phyloP scores from a whole-genome alignment of 2,113 vertebrate species.

The Ellobius talpinus region DNA sequence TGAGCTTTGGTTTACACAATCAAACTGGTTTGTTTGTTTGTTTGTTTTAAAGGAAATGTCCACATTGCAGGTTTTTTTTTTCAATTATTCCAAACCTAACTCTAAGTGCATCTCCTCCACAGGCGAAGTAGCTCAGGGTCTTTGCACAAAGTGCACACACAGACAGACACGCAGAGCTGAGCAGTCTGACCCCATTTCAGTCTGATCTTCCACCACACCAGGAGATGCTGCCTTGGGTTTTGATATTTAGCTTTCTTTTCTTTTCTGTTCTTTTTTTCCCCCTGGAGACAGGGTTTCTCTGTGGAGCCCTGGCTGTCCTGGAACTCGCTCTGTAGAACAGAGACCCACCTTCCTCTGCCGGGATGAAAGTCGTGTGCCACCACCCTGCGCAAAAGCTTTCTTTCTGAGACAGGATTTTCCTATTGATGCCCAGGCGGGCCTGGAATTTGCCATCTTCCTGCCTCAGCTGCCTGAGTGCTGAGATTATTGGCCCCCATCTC shows the following conservation, averaged over 20 bases:
- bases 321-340: not conserved
- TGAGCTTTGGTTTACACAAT: slow-evolving; percentile 21
- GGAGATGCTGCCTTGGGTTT: not conserved
- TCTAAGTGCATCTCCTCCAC: not conserved
- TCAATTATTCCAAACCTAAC: slow-evolving; percentile 5
- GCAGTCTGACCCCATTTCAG: not conserved
- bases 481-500: not conserved
- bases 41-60: slow-evolving; percentile 40
- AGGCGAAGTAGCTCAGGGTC: not conserved
- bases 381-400: not conserved
- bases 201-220: fast-evolving
- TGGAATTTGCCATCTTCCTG: not conserved
- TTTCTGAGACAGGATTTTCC: not conserved
- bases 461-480: not conserved
- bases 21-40: not conserved
- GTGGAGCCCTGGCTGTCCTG: not conserved
- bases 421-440: not conserved
- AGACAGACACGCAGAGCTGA: not conserved
- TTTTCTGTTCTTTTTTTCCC: not conserved
- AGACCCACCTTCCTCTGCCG: not conserved
- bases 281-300: not conserved
- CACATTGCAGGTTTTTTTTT: not conserved
- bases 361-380: not conserved
- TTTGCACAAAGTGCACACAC: not conserved
- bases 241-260: not conserved